These are phyloP conservation scores for Montipora capitata DNA, from an alignment of 92 coral and sea anemone genomes.

Conservation along the genomic window DNA sequence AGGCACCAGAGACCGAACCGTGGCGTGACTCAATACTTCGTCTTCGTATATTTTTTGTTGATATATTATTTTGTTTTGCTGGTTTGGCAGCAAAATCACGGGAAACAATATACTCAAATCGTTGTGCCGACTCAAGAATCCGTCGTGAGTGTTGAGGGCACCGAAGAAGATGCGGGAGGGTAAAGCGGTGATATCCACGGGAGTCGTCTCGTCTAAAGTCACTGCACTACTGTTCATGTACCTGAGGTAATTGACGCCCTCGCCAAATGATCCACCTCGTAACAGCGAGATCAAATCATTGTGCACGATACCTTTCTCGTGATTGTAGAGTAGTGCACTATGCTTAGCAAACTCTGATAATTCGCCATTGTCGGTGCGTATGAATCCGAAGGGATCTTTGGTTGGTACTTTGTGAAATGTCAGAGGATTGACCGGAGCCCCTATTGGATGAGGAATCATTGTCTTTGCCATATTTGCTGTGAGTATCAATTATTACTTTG, in stretches of 20 bases:
- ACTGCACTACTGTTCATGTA: neutral
- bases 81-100: neutral
- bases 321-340: neutral
- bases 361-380: neutral
- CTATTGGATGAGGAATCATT: neutral
- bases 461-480: neutral
- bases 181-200: neutral
- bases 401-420: neutral
- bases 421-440: neutral
- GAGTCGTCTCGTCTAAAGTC: slow-evolving; percentile 5
- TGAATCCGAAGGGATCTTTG: slow-evolving; percentile 5
- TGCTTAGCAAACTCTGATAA: neutral
- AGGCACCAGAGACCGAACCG: slow-evolving; percentile 7
- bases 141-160: slow-evolving; percentile 7
- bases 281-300: neutral
- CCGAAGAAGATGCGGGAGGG: slow-evolving; percentile 12
- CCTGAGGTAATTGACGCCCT: neutral
- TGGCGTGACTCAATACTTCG: neutral
- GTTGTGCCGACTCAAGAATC: neutral
- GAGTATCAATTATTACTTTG: neutral
- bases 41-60: neutral
- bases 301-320: neutral
- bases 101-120: neutral
- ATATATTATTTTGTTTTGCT: neutral
- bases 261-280: neutral